These are phyloP conservation scores for Cygnus buccinator DNA, from an alignment of 2,113 vertebrate genomes.

Conservation along the genomic window DNA sequence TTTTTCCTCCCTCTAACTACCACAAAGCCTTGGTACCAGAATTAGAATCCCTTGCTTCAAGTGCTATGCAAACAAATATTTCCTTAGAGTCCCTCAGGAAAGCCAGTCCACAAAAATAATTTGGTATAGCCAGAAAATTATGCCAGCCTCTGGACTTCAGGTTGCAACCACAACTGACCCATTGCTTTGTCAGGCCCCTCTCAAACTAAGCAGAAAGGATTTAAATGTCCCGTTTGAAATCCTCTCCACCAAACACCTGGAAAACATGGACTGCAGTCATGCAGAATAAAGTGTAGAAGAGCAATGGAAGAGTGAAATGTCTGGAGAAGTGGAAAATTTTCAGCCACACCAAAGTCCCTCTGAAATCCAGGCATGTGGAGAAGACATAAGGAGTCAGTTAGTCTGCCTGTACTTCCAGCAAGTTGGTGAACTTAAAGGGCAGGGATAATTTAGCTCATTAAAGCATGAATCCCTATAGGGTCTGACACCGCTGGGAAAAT, in stretches of 20 bases:
- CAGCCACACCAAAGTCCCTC: background rate
- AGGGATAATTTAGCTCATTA: background rate
- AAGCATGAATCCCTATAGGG: background rate
- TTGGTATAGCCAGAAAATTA: background rate
- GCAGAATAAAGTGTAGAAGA: background rate
- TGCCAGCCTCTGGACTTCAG: background rate
- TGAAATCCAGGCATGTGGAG: background rate
- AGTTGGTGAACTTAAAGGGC: background rate
- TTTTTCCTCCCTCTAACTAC: background rate
- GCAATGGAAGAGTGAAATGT: background rate
- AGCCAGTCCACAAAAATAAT: background rate
- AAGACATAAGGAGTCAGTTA: background rate
- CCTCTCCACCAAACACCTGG: background rate
- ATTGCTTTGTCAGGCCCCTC: background rate
- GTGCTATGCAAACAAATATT: background rate
- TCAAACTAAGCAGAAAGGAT: background rate
- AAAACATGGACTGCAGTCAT: background rate
- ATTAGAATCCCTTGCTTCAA: background rate
- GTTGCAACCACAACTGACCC: background rate
- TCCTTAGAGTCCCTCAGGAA: background rate
- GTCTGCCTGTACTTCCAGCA: background rate
- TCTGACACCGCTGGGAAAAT: background rate
- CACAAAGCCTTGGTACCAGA: background rate
- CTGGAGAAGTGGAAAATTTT: background rate
- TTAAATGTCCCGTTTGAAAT: background rate